Conservation (phyloP, 92 coral and sea anemone genomes). For the Diadumene lineata region DNA sequence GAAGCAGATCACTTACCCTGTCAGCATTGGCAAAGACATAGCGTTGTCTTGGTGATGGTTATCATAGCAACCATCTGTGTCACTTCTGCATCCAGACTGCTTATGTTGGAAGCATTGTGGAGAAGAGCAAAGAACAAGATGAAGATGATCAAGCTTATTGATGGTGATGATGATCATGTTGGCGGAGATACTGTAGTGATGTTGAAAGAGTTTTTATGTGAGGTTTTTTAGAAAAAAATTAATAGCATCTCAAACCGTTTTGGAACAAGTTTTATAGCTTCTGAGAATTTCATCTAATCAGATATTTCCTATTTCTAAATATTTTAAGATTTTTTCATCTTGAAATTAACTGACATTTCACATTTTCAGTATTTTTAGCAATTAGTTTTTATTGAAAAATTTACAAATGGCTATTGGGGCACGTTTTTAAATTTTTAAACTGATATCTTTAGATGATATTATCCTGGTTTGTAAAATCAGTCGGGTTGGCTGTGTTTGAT, state of each 20-base stretch:
- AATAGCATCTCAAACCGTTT: background rate
- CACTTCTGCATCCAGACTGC: background rate
- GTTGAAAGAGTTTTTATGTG: background rate
- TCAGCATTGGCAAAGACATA: conserved; percentile 76
- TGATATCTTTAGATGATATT: background rate
- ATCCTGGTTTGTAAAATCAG: background rate
- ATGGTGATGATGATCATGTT: too few species aligned
- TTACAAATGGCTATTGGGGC: background rate
- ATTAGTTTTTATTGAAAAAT: too few species aligned
- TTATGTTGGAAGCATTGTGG: background rate
- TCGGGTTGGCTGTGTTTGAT: background rate
- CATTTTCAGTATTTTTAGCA: too few species aligned
- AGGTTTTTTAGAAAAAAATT: too few species aligned
- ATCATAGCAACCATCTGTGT: background rate
- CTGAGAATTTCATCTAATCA: too few species aligned
- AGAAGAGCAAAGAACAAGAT: background rate
- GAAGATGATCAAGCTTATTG: too few species aligned
- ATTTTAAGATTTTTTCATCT: too few species aligned
- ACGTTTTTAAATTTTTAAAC: background rate
- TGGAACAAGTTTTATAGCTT: background rate
- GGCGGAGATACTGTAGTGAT: too few species aligned
- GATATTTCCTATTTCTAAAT: background rate
- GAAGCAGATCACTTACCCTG: conserved; percentile 72
- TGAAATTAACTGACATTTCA: too few species aligned
- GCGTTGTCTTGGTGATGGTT: background rate